These are phyloP conservation scores for Sylvia atricapilla DNA, from an alignment of 2,113 vertebrate species.

Conservation along the genomic window DNA sequence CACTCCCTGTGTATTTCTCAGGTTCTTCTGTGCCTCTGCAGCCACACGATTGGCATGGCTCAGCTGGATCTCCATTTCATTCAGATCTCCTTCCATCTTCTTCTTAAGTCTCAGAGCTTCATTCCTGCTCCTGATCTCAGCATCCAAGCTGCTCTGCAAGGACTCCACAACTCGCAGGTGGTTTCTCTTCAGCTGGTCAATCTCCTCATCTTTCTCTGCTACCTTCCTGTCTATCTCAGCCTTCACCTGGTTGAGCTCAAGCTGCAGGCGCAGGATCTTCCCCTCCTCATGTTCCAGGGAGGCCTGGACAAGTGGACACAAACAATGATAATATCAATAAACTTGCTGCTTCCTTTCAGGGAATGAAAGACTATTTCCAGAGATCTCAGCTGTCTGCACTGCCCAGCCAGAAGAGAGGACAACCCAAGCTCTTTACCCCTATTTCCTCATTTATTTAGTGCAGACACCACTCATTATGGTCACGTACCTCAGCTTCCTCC, in stretches of 20 bases:
- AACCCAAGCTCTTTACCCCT: no score
- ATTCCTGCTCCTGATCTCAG: slow-evolving; percentile 73
- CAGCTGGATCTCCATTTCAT: slow-evolving; percentile 85
- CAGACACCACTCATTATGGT: no score
- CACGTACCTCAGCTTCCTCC: background rate
- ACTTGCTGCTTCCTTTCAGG: no score
- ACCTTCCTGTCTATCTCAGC: background rate
- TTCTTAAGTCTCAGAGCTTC: slow-evolving; percentile 80
- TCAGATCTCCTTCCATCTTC: slow-evolving; percentile 83
- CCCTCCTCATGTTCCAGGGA: background rate
- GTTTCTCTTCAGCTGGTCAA: background rate
- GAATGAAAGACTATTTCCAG: no score
- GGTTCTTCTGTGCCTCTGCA: slow-evolving; percentile 77
- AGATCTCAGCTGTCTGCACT: no score
- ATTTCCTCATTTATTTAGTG: no score
- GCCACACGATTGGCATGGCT: slow-evolving; percentile 74
- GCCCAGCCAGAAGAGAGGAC: no score
- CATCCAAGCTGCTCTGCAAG: slow-evolving; percentile 48
- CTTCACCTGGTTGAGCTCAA: background rate
- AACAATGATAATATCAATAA: no score
- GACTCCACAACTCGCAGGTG: background rate
- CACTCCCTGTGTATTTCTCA: slow-evolving; percentile 80
- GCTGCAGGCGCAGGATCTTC: background rate
- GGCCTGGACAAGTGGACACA: background rate
- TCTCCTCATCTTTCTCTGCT: background rate